Conservation (phyloP, 2,797 vertebrate genomes). For the Lycodopsis pacificus region DNA sequence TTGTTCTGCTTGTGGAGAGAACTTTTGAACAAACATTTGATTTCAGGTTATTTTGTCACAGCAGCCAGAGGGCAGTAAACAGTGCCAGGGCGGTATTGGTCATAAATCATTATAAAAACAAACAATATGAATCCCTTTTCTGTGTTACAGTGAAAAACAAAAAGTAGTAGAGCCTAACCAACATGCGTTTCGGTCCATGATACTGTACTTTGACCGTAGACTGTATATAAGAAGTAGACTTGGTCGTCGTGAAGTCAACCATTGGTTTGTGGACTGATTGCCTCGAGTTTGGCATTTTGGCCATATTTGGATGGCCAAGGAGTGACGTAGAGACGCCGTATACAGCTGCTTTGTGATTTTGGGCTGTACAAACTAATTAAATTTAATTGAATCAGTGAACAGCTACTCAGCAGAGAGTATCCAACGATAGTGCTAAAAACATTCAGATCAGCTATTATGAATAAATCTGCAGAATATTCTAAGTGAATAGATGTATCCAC, state of each 20-base stretch:
- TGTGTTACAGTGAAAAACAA: background rate
- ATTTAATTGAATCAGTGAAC: background rate
- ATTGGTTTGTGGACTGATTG: too few relatives aligned
- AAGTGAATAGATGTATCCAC: constrained; percentile 14
- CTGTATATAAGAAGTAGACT: too few relatives aligned
- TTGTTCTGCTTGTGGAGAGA: constrained; percentile 23
- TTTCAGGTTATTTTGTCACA: constrained; percentile 8
- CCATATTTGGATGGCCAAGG: too few relatives aligned
- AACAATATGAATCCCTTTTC: background rate
- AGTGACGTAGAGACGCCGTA: too few relatives aligned
- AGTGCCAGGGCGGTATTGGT: background rate
- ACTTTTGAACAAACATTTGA: constrained; percentile 18
- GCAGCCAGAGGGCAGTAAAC: constrained; percentile 20
- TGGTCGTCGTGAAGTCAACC: too few relatives aligned
- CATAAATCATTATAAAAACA: background rate
- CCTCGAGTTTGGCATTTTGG: too few relatives aligned
- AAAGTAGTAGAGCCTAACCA: background rate
- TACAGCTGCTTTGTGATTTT: too few relatives aligned
- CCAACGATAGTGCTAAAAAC: constrained; percentile 22
- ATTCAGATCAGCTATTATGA: background rate
- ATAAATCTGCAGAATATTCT: constrained; percentile 6
- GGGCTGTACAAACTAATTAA: too few relatives aligned
- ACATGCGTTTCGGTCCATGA: background rate
- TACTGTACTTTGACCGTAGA: too few relatives aligned
- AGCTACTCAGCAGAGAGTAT: constrained; percentile 33